These are phyloP conservation scores for Pseudopleuronectes americanus DNA, from an alignment of 2,797 vertebrate species.

Conservation along the genomic window DNA sequence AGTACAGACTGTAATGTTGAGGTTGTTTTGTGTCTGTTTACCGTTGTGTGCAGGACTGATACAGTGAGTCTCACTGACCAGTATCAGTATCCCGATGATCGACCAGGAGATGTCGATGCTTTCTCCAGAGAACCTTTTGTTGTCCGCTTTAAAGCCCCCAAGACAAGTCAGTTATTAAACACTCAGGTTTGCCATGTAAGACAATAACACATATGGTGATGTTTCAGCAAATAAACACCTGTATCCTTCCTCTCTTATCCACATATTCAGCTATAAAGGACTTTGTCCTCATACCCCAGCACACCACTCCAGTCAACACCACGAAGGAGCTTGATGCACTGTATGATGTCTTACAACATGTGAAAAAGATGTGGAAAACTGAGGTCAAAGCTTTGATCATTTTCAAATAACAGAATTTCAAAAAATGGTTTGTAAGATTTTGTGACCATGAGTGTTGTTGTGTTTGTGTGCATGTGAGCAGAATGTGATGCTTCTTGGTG, in stretches of 20 bases:
- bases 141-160: conserved; percentile 80
- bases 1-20: no score
- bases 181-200: not conserved
- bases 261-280: conserved; percentile 79
- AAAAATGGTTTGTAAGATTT: not conserved
- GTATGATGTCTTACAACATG: conserved; percentile 84
- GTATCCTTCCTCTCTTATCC: not conserved
- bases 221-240: not conserved
- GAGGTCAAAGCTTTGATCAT: conserved; percentile 72
- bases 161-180: conserved; percentile 74
- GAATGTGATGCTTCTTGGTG: conserved; percentile 89
- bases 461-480: conserved; percentile 39
- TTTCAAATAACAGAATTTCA: not conserved
- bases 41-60: conserved; percentile 68
- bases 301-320: conserved; percentile 86
- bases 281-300: conserved; percentile 89
- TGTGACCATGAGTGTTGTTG: not conserved
- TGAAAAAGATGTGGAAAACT: conserved; percentile 79
- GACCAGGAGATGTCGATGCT: conserved; percentile 76
- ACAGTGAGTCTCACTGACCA: conserved; percentile 71
- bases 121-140: conserved; percentile 89
- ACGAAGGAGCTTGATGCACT: conserved; percentile 87
- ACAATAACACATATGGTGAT: not conserved
- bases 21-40: not conserved
- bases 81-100: conserved; percentile 84